Base-by-base conservation (phyloP, 1,140 invertebrate species). In the Leptinotarsa undecemlineata region DNA sequence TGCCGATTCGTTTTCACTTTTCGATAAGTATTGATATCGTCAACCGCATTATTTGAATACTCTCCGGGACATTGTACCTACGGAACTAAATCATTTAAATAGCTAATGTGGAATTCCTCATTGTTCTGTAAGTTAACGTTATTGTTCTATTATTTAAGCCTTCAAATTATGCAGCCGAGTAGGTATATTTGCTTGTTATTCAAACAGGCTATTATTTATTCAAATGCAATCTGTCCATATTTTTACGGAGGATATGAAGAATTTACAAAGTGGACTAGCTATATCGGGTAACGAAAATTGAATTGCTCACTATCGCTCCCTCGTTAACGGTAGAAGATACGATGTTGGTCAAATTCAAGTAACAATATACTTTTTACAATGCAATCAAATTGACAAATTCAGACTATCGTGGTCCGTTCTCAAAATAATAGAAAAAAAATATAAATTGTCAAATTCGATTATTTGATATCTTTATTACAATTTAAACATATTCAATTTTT, bases 71-170 rank as follows among this genome's bases (percentile, higher is more conserved):
- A 19, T 57, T 57, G 51, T 57, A 4, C 51, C 17, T 19, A 19
- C 51, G 51, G 51, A 57, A 57, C 51, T 17, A 19, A 57, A 17
- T 57, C 51, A 57, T 57, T 57, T 57, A 57, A 57, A 57, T 57
- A 57, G 51, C 51, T 17, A 57, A 15, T 57, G 51, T 57, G 51
- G 51, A 57, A 57, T 57, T 57, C 51, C 51, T 57, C 51, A 57
- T 57, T 57, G 51, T 57, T 57, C 51, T 57, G 51, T 57, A 57
- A 57, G 51, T 57, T n/a, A 57, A 57, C 51, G 17, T 57, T 57
- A 57, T 57, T 57, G 51, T 57, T 57, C 17, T 15, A 57, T 57
- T 57, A 57, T 57, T 19, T 57, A 57, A 57, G 51, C 51, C n/a
- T 15, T 15, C 51, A 57, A 17, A 57, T 57, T 57, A 57, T 57